phyloP scores from a whole-genome alignment of 2,797 vertebrate genomes.

The Arnoldichthys spilopterus region DNA sequence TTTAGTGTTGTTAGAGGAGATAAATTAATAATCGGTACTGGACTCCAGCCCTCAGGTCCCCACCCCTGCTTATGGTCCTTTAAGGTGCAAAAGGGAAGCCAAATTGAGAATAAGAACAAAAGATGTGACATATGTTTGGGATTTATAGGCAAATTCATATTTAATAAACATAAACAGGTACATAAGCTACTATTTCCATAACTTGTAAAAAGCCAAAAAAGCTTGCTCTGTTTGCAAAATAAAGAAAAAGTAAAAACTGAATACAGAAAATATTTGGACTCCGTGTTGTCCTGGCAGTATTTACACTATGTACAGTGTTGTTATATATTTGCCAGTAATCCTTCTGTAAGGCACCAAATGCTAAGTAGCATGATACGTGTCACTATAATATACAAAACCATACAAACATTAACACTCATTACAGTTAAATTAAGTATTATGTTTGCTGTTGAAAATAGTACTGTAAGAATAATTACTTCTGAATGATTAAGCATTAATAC shows the following conservation, averaged over 20 bases:
- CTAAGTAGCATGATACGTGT: slow-evolving; percentile 81
- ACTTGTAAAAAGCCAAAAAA: slow-evolving; percentile 86
- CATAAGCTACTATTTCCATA: slow-evolving; percentile 83
- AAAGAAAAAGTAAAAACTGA: slow-evolving; percentile 87
- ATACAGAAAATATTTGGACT: slow-evolving; percentile 91
- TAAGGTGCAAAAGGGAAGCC: background rate
- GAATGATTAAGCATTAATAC: background rate
- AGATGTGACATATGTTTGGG: slow-evolving; percentile 26
- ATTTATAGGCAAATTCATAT: slow-evolving; percentile 83
- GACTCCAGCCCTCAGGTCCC: no score
- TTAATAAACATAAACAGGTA: slow-evolving; percentile 91
- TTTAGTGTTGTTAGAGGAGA: no score
- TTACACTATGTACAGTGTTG: slow-evolving; percentile 83
- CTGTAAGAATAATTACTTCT: slow-evolving; percentile 12
- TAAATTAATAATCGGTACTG: no score
- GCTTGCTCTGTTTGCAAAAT: slow-evolving; percentile 81
- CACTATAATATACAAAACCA: slow-evolving; percentile 66
- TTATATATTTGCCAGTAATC: slow-evolving; percentile 83
- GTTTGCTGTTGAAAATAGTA: background rate
- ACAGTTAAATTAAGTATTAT: slow-evolving; percentile 17
- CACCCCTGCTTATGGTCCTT: no score
- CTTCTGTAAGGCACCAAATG: slow-evolving; percentile 85
- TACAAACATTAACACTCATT: slow-evolving; percentile 44
- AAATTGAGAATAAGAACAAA: slow-evolving; percentile 32
- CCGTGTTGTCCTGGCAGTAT: slow-evolving; percentile 83